Evolutionary conservation across 2,888 invertebrate genomes (phyloP).

Genomic region (Drosophila prolongata): DNA sequence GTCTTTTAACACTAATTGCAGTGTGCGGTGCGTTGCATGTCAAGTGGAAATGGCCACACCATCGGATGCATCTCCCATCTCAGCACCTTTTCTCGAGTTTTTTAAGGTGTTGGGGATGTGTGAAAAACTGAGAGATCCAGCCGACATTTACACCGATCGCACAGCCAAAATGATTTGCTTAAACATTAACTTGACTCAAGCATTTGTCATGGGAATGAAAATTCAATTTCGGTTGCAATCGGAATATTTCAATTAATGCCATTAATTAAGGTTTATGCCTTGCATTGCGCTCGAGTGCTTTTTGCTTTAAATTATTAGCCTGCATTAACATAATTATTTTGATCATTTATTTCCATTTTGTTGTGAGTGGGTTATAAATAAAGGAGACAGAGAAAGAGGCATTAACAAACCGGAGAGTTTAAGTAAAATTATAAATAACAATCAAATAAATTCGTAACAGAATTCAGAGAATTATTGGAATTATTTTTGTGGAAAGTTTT

Average conservation of each 20-base stretch:
- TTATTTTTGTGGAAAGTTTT: too few relatives aligned
- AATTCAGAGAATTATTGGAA: not conserved
- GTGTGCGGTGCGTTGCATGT: slow-evolving; percentile 34
- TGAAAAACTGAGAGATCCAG: slow-evolving; percentile 21
- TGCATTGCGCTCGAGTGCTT: slow-evolving; percentile 23
- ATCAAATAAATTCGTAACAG: not conserved
- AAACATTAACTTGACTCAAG: slow-evolving; percentile 17
- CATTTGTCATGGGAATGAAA: slow-evolving; percentile 34
- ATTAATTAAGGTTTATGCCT: slow-evolving; percentile 31
- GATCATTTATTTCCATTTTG: slow-evolving; percentile 34
- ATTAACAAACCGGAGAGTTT: not conserved
- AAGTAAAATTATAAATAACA: slow-evolving; percentile 1
- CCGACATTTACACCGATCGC: slow-evolving; percentile 24
- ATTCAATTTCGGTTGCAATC: slow-evolving; percentile 19
- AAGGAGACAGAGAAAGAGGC: not conserved
- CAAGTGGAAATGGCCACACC: slow-evolving; percentile 38
- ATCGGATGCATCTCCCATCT: slow-evolving; percentile 1
- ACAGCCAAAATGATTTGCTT: slow-evolving; percentile 35
- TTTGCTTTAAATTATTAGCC: slow-evolving; percentile 27
- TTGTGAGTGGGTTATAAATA: slow-evolving; percentile 10
- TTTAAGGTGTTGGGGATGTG: slow-evolving; percentile 22
- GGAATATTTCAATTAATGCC: slow-evolving; percentile 37
- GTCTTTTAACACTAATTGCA: slow-evolving; percentile 77
- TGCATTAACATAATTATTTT: slow-evolving; percentile 40
- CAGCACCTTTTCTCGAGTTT: slow-evolving; percentile 5